These are phyloP conservation scores for Damaliscus lunatus DNA, from an alignment of 2,113 vertebrate species.

Conservation along the genomic window DNA sequence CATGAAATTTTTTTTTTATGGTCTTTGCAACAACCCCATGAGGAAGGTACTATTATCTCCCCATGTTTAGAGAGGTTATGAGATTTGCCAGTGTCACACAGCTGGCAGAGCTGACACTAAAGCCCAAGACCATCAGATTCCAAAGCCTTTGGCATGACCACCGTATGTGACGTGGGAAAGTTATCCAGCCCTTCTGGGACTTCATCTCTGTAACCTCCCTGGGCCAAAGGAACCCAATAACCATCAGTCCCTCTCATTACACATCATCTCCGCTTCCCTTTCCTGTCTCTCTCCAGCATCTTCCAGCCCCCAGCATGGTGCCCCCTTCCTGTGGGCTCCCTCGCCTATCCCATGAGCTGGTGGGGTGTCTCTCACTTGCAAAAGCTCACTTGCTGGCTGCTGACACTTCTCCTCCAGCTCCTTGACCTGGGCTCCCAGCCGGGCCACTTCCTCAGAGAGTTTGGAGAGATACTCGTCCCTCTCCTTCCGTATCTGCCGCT, in stretches of 20 bases:
- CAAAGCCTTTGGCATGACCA: not conserved
- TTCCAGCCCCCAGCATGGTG: not conserved
- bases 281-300: not conserved
- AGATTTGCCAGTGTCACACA: not conserved
- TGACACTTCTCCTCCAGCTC: conserved; percentile 56
- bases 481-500: conserved; percentile 31
- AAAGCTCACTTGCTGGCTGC: conserved; percentile 44
- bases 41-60: not conserved
- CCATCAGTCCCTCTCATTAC: not conserved
- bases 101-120: not conserved
- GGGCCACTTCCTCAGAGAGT: not conserved
- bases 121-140: not conserved
- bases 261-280: not conserved
- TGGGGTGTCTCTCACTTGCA: conserved; percentile 51
- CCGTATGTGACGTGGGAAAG: not conserved
- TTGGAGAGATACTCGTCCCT: not conserved
- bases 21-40: not conserved
- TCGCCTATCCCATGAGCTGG: not conserved
- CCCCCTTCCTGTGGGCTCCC: not conserved
- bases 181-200: not conserved
- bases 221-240: not conserved
- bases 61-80: not conserved
- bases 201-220: not conserved
- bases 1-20: not conserved
- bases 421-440: not conserved